Conservation (phyloP, 2,113 vertebrate species). For the Neogobius melanostomus region DNA sequence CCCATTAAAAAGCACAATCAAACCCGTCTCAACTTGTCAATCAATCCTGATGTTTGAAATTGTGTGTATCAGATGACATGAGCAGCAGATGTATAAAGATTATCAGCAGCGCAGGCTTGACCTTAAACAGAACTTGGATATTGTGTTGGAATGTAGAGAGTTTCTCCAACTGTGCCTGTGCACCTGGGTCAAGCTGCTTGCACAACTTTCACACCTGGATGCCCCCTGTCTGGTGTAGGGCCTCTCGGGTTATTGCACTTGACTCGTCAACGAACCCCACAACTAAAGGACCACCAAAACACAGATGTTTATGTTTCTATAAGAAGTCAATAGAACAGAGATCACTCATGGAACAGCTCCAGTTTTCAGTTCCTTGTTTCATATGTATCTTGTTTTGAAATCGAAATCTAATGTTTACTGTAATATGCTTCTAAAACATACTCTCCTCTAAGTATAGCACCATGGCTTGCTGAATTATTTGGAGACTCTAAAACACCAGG, state of each 20-base stretch:
- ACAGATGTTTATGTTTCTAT: too few relatives aligned
- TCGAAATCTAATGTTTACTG: too few relatives aligned
- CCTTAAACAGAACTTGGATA: conserved; percentile 29
- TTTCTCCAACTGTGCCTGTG: conserved; percentile 54
- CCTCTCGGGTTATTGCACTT: conserved; percentile 5
- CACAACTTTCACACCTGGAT: conserved; percentile 62
- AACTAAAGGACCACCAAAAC: too few relatives aligned
- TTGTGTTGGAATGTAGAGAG: conserved; percentile 58
- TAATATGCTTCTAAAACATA: too few relatives aligned
- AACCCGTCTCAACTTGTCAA: conserved; percentile 42
- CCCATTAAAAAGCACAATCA: neutral
- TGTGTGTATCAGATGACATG: conserved; percentile 30
- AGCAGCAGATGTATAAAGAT: conserved; percentile 38
- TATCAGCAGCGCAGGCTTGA: conserved; percentile 19
- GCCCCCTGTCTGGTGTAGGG: conserved; percentile 34
- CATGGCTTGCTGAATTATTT: conserved; percentile 4
- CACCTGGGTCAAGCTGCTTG: conserved; percentile 58
- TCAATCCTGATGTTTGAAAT: conserved; percentile 28
- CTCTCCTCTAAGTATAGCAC: neutral
- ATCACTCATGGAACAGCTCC: too few relatives aligned
- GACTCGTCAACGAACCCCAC: neutral
- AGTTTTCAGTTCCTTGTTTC: too few relatives aligned
- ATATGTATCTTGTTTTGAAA: too few relatives aligned
- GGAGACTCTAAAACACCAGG: neutral
- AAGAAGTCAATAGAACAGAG: too few relatives aligned